Evolutionary conservation across 2,888 invertebrate genomes (phyloP).

Genomic region (Brachyptera putata): DNA sequence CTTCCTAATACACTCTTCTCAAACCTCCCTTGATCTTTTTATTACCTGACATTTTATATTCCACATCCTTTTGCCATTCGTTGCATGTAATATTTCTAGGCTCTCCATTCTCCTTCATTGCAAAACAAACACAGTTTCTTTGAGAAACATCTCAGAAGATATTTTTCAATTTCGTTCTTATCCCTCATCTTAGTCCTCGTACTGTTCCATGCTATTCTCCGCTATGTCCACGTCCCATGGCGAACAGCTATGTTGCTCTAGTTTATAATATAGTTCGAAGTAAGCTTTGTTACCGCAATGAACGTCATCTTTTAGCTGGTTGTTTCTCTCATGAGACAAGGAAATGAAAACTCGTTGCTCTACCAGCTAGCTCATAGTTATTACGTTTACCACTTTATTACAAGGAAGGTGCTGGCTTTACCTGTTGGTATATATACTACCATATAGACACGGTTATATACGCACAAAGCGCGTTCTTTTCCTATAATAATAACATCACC

Average conservation of each 20-base stretch:
- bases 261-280: slow-evolving; percentile 10
- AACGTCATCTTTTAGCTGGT: too few species aligned
- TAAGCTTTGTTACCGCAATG: slow-evolving; percentile 6
- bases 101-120: neutral
- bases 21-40: too few species aligned
- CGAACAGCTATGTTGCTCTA: neutral
- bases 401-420: too few species aligned
- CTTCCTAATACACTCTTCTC: too few species aligned
- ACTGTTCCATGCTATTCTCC: too few species aligned
- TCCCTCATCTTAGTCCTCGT: too few species aligned
- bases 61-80: neutral
- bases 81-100: neutral
- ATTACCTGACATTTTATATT: too few species aligned
- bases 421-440: too few species aligned
- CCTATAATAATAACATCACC: too few species aligned
- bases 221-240: neutral
- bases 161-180: slow-evolving; percentile 19
- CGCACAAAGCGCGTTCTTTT: too few species aligned
- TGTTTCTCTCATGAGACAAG: slow-evolving; percentile 1
- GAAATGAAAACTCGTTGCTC: slow-evolving; percentile 11
- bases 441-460: too few species aligned
- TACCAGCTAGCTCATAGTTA: neutral
- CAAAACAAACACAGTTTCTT: neutral
- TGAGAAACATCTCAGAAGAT: slow-evolving; percentile 11
- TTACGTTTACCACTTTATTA: slow-evolving; percentile 8